Evolutionary conservation across 2,888 invertebrate genomes (phyloP), one percentile per base, ranked within the genome.

Genomic region (Oscheius onirici): DNA sequence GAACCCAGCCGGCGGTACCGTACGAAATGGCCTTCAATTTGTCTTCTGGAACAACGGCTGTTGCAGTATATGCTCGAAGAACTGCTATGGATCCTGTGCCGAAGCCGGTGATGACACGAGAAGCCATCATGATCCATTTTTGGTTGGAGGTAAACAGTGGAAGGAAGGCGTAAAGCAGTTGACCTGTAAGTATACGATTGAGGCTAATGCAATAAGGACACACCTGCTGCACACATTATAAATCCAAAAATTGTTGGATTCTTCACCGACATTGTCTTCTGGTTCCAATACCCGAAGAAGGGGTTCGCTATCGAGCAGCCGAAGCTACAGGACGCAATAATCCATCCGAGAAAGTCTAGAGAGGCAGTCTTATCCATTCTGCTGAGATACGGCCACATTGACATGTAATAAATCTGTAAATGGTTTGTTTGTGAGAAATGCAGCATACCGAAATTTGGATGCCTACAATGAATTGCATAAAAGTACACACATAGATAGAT

Each of bases 231-330:
- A 2, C 76, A 68, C 11, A 76, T 57, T 15, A 77, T n/a, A 34
- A 79, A 71, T 28, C 79, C 79, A 43, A 58, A 67, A 11, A 73
- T 69, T 1, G 73, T 72, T 2, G 79, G 79, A 60, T 71, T 60
- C 28, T 68, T 73, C 11, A 74, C 74, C 8, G 77, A 74, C 72
- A 79, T 67, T 0, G 76, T 79, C 57, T 75, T 76, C 54, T 79
- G 76, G 65, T 77, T 79, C 79, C 79, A 79, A 15, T 28, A 68
- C 0, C 79, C 79, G 17, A 76, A 76, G n/a, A 79, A 43, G 1
- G 79, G 79, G 57, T 78, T 78, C 0, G 78, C 72, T 41, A 79
- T 73, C 13, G 79, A 73, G 43, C 75, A 76, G 26, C 79, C 79
- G 51, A 79, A 71, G 49, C 75, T 76, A 58, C 77, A 77, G 0